Conservation (phyloP, 2,888 invertebrate species). For the Therioaphis trifolii region DNA sequence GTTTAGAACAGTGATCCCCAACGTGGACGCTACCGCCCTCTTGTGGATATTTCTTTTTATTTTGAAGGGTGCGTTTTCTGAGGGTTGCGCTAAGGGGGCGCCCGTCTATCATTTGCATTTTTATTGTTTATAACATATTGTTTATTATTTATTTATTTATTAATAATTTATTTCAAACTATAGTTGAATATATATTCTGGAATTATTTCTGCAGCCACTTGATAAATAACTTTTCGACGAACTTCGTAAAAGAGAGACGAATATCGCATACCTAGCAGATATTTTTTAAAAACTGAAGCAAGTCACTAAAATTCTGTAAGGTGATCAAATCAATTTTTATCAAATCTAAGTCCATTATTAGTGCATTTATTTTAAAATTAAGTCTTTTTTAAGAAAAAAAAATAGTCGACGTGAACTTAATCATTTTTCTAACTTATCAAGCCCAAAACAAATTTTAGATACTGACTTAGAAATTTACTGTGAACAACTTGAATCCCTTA, state of each 20-base stretch:
- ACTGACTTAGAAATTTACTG: slow-evolving; percentile 9
- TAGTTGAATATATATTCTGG: no score
- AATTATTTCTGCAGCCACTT: slow-evolving; percentile 66
- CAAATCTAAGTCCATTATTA: not conserved
- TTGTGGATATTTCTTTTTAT: no score
- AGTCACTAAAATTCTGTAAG: slow-evolving; percentile 67
- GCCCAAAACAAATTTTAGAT: not conserved
- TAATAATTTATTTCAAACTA: slow-evolving; percentile 65
- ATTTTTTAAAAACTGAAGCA: slow-evolving; percentile 66
- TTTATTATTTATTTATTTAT: no score
- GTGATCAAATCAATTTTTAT: slow-evolving; percentile 66
- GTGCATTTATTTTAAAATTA: no score
- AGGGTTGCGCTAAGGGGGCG: no score
- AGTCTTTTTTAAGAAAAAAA: no score
- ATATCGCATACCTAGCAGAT: slow-evolving; percentile 67
- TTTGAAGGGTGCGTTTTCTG: no score
- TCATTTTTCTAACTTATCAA: no score
- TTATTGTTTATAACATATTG: no score
- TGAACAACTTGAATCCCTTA: not conserved
- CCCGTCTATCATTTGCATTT: no score
- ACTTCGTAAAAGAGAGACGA: slow-evolving; percentile 67
- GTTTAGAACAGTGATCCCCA: no score
- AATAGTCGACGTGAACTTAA: no score
- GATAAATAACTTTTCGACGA: slow-evolving; percentile 65
- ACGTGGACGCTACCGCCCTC: not conserved